Conservation (phyloP, 2,113 vertebrate genomes). For the Emydura subglobosa region DNA sequence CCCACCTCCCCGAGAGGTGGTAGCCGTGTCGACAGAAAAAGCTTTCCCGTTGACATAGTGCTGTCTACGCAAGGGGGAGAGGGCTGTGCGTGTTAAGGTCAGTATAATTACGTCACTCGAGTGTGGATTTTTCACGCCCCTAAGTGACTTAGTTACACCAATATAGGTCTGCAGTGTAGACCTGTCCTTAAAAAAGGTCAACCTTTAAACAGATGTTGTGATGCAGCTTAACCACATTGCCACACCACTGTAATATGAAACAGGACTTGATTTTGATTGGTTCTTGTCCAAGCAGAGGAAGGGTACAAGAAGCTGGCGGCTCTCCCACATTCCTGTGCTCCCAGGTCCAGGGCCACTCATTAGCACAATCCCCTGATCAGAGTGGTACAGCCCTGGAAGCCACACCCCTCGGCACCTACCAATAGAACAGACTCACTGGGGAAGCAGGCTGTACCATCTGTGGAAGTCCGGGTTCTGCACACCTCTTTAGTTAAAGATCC, state of each 20-base stretch:
- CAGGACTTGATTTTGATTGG: not conserved
- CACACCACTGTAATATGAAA: not conserved
- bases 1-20: not conserved
- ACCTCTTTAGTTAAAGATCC: not conserved
- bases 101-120: too few relatives aligned
- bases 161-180: not conserved
- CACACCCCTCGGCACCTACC: not conserved
- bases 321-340: not conserved
- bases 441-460: not conserved
- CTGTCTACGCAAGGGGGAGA: too few relatives aligned
- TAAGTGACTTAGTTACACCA: not conserved
- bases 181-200: not conserved
- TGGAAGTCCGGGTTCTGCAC: not conserved
- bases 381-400: not conserved
- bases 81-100: too few relatives aligned
- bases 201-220: not conserved
- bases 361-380: not conserved
- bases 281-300: not conserved
- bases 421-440: not conserved
- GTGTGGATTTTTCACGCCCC: not conserved
- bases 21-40: not conserved
- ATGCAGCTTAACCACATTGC: not conserved
- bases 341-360: not conserved
- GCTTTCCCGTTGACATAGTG: not conserved
- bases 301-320: fast-evolving